These are phyloP conservation scores for Agrochola litura DNA, from an alignment of 2,888 invertebrate genomes.

Conservation along the genomic window DNA sequence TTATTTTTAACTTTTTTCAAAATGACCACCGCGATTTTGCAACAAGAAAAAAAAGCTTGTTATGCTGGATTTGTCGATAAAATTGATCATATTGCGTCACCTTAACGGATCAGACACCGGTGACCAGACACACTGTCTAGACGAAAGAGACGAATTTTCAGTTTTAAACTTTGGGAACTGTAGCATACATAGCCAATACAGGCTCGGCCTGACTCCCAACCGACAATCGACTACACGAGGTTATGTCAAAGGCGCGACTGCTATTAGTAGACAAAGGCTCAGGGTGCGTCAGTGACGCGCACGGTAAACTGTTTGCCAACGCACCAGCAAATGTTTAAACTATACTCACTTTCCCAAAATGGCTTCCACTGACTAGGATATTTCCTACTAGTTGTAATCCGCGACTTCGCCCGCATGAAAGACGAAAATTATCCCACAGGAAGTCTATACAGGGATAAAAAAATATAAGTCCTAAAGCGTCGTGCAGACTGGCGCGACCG, in stretches of 20 bases:
- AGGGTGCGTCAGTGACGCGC: slow-evolving; percentile 47
- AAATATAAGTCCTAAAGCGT: no score
- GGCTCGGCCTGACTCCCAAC: slow-evolving; percentile 3
- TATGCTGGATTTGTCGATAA: no score
- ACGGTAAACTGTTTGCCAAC: slow-evolving; percentile 22
- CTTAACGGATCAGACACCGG: no score
- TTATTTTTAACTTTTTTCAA: no score
- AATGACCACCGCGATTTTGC: no score
- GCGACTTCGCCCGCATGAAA: no score
- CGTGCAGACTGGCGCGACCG: no score
- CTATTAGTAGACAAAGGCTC: slow-evolving; percentile 41
- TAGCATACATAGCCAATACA: background rate
- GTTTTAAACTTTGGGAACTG: background rate
- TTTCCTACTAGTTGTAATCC: no score
- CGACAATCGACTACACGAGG: slow-evolving; percentile 34
- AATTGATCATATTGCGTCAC: no score
- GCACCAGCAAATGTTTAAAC: slow-evolving; percentile 11
- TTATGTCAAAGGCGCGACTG: slow-evolving; percentile 40
- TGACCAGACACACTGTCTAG: background rate
- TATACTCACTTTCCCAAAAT: slow-evolving; percentile 7
- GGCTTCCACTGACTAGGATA: background rate
- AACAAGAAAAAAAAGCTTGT: no score
- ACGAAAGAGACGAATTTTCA: background rate
- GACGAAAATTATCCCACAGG: no score
- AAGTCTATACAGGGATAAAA: no score